Evolutionary conservation across 2,888 invertebrate genomes (phyloP), one percentile per base, ranked within the genome.

Genomic region (Cosmopolites sordidus): DNA sequence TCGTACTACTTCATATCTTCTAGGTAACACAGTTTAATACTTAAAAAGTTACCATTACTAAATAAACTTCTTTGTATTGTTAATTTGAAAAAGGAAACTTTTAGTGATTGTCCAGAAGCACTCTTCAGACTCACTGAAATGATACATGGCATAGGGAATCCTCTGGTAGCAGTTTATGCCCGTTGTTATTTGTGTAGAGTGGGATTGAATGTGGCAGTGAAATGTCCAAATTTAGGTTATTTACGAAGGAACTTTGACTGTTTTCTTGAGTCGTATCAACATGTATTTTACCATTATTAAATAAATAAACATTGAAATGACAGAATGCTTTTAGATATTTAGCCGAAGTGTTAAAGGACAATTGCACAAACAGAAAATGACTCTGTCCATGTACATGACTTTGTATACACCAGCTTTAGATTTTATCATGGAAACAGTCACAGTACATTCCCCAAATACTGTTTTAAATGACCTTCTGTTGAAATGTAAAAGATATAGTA

Each of bases 91-190:
- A n/a, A n/a, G n/a, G n/a, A n/a, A n/a, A 29, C 50, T 72, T 75
- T 40, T 61, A 86, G 87, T 60, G 90, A 92, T 73, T 89, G 87
- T 68, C 82, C 80, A 51, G 80, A 83, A 16, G 80, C 90, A 2
- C 73, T 97, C 16, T 72, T 80, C 44, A 82, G 95, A 55, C 77
- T 98, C 54, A 86, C 91, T 0, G 77, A 78, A 63, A 94, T 93
- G 88, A 87, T 92, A 48, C 81, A 94, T 62, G 97, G 97, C 9
- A 89, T 98, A 62, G 96, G 94, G 0, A 92, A 98, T 75, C 97
- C 96, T 0, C 76, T 99, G 48, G 92, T 96, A 1, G 89, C 95
- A 3, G 80, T 86, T 16, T 98, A 96, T 73, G 86, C 92, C 11
- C 79, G 96, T 48, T 89, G 93, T 68, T 98, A 97, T 73, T 78